Percentiles rank a stretch among this genome's conserved stretches.
Evolutionary conservation across 2,888 invertebrate genomes (phyloP).

Genomic region (Pterostichus madidus): DNA sequence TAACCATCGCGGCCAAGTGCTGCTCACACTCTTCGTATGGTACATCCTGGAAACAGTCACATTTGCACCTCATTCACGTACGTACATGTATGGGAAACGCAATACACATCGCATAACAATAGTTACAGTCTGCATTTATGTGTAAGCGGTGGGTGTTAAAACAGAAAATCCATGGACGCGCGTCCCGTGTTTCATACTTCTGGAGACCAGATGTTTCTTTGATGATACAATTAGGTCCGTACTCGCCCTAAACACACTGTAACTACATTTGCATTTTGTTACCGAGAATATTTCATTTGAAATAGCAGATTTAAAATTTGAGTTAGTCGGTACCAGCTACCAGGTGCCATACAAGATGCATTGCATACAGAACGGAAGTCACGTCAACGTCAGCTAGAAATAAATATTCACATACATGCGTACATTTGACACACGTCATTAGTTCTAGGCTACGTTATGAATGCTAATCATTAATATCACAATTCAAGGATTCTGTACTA

Average conservation of each 20-base stretch:
- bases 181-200: neutral
- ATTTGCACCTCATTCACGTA: conserved; percentile 48
- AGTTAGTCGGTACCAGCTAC: neutral
- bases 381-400: conserved; percentile 49
- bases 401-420: conserved; percentile 44
- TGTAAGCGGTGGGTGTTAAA: too few species aligned
- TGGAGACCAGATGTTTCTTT: conserved; percentile 16
- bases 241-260: neutral
- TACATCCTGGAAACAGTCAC: conserved; percentile 45
- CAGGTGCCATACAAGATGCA: too few species aligned
- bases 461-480: neutral
- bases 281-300: neutral
- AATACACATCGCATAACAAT: neutral
- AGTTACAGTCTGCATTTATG: too few species aligned
- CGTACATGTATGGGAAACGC: neutral
- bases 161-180: neutral
- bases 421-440: conserved; percentile 51
- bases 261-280: too few species aligned
- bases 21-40: conserved; percentile 19
- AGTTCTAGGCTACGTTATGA: conserved; percentile 30
- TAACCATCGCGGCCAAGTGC: conserved; percentile 10
- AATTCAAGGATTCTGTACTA: too few species aligned
- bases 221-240: neutral
- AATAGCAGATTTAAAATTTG: neutral
- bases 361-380: conserved; percentile 39